Evolutionary conservation across 2,888 invertebrate species (phyloP).

Genomic region (Trichogramma dendrolimi): DNA sequence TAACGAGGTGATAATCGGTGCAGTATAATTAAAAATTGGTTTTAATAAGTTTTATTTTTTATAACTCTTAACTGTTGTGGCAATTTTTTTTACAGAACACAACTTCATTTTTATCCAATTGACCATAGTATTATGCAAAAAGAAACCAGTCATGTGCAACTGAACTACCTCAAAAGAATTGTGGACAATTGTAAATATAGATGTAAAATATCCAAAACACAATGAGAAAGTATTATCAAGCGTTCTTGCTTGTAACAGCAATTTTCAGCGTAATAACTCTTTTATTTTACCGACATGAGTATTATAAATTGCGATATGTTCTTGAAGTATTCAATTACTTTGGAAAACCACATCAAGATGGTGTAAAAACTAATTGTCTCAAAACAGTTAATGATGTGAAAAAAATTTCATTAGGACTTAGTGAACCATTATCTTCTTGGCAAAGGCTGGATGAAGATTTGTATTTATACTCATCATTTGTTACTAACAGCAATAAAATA

Average conservation of each 20-base stretch:
- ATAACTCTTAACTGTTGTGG: no score
- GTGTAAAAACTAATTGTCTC: constrained; percentile 56
- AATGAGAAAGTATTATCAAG: constrained; percentile 83
- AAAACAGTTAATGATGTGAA: constrained; percentile 20
- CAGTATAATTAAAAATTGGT: no score
- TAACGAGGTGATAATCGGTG: no score
- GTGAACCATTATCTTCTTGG: constrained; percentile 63
- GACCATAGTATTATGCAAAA: no score
- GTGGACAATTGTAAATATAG: not conserved
- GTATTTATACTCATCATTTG: constrained; percentile 67
- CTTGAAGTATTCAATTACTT: constrained; percentile 83
- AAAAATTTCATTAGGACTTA: constrained; percentile 49
- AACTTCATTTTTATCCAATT: no score
- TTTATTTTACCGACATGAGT: constrained; percentile 80
- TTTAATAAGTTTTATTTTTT: no score
- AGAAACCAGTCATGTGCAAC: no score
- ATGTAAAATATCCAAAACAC: constrained; percentile 30
- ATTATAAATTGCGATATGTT: constrained; percentile 77
- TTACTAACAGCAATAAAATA: constrained; percentile 57
- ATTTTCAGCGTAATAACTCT: constrained; percentile 69
- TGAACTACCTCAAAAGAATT: no score
- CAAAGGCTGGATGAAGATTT: constrained; percentile 62
- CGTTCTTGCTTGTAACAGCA: constrained; percentile 68
- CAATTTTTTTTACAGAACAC: no score
- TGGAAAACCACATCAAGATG: constrained; percentile 63